Evolutionary conservation across 2,797 vertebrate species (phyloP), one percentile per base, ranked within the genome.

Genomic region (Rhabdophis nuchalis): DNA sequence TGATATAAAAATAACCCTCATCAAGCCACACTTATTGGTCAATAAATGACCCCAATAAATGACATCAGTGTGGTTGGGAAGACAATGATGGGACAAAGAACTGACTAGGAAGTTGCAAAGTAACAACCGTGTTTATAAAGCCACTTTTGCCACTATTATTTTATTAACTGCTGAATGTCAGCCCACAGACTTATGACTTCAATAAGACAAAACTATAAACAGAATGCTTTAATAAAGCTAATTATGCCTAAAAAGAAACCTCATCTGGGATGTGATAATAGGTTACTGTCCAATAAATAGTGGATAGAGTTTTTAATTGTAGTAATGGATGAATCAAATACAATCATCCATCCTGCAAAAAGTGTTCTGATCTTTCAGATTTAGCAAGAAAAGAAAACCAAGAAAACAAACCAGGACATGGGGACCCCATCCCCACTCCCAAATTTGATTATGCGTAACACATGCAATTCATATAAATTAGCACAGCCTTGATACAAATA

Each of bases 201-300:
- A 95, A 88, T 94, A 91, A 53, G 52, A 93, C 52, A 57, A 77
- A 91, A 94, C 2, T 87, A 87, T 89, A 85, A 94, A 94, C 18
- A 91, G 91, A 94, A 93, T 91, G 88, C 23, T 90, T 92, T 94
- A 91, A 92, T 90, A 93, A 91, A 89, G 57, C 86, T 90, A 93
- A 90, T 92, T 95, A 92, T 95, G 91, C 20, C 93, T 32, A 92
- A 93, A 90, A 61, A 29, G 91, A 87, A 91, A 60, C 12, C 89
- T 72, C 86, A 32, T 90, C 85, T 94, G 85, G 72, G 93, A 86
- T 54, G 93, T 88, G 94, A 92, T 3, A 86, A 61, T 85, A 93
- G 93, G 88, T 94, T 64, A 85, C 92, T 77, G 60, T 86, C 91
- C 91, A 87, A 88, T 87, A 91, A 77, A 90, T 89, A 68, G 36